Percentiles rank a stretch among this genome's conserved stretches.
Conservation (phyloP, 2,113 vertebrate genomes). For the Arvicanthis niloticus region DNA sequence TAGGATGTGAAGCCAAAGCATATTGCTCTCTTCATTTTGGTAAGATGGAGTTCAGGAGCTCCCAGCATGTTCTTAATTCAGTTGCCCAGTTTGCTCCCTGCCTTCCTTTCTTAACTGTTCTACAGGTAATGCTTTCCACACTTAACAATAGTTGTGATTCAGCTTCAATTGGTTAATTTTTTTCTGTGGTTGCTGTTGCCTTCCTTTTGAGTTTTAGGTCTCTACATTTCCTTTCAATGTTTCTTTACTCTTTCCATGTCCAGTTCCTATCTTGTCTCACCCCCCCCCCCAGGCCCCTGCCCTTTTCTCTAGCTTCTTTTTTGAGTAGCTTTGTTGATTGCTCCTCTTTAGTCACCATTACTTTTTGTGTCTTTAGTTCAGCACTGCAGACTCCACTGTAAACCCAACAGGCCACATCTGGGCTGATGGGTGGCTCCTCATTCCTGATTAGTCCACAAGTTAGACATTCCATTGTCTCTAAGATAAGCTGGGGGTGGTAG, state of each 20-base stretch:
- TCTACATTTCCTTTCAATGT: not conserved
- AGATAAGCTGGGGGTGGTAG: constrained; percentile 18
- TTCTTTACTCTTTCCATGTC: not conserved
- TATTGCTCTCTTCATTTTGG: constrained; percentile 53
- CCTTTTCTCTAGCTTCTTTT: not conserved
- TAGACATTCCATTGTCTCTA: constrained; percentile 52
- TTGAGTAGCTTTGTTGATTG: not conserved
- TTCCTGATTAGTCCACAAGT: constrained; percentile 50
- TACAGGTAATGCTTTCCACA: constrained; percentile 14
- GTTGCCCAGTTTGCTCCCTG: not conserved
- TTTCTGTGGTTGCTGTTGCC: not conserved
- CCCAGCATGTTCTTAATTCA: constrained; percentile 40
- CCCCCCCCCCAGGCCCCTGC: not conserved
- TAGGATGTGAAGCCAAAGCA: constrained; percentile 46
- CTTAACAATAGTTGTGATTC: not conserved
- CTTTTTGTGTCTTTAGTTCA: not conserved
- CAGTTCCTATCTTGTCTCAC: not conserved
- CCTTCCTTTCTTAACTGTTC: constrained; percentile 33
- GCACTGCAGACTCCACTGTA: not conserved
- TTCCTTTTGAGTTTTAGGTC: not conserved
- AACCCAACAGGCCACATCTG: constrained; percentile 13
- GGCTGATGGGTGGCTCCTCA: constrained; percentile 40
- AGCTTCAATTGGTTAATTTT: not conserved
- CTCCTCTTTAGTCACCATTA: constrained; percentile 22
- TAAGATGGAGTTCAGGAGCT: constrained; percentile 12